Evolutionary conservation across 2,113 vertebrate species (phyloP), one percentile per base, ranked within the genome.

Genomic region (Crypturellus undulatus): DNA sequence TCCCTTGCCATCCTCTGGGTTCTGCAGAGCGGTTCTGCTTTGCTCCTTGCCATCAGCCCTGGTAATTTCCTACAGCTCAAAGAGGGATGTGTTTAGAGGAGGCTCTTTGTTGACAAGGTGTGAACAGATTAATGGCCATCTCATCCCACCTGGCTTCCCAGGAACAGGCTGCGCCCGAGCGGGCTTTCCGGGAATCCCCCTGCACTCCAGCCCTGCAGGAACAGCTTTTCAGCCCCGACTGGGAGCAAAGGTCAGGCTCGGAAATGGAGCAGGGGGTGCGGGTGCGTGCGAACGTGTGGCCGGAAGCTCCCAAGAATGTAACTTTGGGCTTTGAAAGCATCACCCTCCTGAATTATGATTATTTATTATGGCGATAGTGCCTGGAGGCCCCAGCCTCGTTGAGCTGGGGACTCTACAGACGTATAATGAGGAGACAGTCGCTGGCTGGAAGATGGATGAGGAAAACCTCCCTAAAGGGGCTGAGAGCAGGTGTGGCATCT

Each of bases 71-170:
- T 36, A 30, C 59, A 94, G 95, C 94, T 52, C 4, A 3, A 77
- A 36, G 59, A 90, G 93, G 58, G 86, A n/a, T 76, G 83, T 84
- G 80, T 21, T 89, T 67, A 42, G 47, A 43, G 79, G 79, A 59
- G 86, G 86, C 77, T 67, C 58, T 77, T 79, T 34, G 72, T 17
- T 93, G 94, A 96, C 95, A 95, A 96, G 80, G 93, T 94, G 90
- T 92, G 93, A 96, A 94, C 94, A 94, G 94, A 96, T 97, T 97
- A 4, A 97, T 63, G 70, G 80, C 83, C 8, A 1, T 65, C 79
- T 92, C 69, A 42, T 86, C 85, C 94, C 93, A 94, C 93, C 92
- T 94, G 91, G 77, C 77, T 82, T 65, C 59, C 8, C 85, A 89
- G 81, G 88, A 93, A 69, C 26, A 43, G 34, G 1, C 38, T 42